Conservation (phyloP, 2,113 vertebrate genomes). For the Cyprinodon tularosa region DNA sequence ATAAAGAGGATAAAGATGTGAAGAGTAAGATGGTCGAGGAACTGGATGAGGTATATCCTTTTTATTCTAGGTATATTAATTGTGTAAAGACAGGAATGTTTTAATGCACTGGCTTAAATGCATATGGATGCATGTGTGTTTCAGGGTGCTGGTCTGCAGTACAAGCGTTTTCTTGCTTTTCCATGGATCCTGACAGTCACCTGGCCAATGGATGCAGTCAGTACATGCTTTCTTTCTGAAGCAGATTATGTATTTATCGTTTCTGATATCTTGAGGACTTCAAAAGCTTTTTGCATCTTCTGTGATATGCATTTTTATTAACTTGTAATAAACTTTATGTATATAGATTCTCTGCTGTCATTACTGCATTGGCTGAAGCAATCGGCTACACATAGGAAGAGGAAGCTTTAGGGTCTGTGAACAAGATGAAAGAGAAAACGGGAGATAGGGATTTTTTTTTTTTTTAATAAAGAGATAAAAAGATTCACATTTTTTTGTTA, state of each 20-base stretch:
- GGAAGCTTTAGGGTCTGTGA: too few relatives aligned
- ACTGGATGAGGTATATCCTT: constrained; percentile 84
- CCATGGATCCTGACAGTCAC: constrained; percentile 95
- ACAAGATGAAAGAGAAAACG: too few relatives aligned
- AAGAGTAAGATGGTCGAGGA: constrained; percentile 90
- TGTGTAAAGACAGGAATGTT: neutral
- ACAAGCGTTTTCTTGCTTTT: constrained; percentile 91
- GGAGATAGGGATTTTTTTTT: too few relatives aligned
- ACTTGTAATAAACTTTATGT: neutral
- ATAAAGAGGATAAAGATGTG: constrained; percentile 80
- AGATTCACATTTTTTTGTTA: too few relatives aligned
- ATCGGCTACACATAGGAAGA: too few relatives aligned
- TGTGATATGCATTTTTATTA: neutral
- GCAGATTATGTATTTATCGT: neutral
- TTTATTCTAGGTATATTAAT: neutral
- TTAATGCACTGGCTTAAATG: neutral
- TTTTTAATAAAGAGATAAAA: too few relatives aligned
- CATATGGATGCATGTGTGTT: constrained; percentile 15
- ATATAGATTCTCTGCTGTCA: neutral
- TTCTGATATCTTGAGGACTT: neutral
- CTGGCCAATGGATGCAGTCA: constrained; percentile 88
- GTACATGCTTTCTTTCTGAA: constrained; percentile 8
- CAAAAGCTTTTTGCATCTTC: neutral
- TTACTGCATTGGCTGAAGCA: too few relatives aligned
- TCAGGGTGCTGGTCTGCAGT: constrained; percentile 87